These are phyloP conservation scores for Pseudomyrmex concolor DNA, from an alignment of 1,140 invertebrate species.

Conservation along the genomic window DNA sequence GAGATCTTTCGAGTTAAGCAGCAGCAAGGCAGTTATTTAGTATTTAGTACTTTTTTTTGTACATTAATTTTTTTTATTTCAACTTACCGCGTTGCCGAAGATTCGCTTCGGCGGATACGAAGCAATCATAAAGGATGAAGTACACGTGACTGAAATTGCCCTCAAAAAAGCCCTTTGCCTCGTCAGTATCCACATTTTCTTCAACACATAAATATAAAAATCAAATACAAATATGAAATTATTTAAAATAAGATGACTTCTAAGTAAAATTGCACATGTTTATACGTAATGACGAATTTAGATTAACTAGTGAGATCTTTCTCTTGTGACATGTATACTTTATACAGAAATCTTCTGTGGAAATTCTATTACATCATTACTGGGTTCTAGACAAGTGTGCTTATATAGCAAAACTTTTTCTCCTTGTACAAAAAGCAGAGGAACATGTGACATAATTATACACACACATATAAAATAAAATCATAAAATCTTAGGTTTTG, in stretches of 20 bases:
- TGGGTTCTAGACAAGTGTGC: constrained; percentile 11
- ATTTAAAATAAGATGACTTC: too few relatives aligned
- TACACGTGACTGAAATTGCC: constrained; percentile 97
- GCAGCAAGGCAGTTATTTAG: constrained; percentile 45
- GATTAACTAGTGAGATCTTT: neutral
- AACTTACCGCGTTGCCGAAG: constrained; percentile 94
- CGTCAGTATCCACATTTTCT: constrained; percentile 96
- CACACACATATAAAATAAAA: too few relatives aligned
- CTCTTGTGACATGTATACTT: neutral
- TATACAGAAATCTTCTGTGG: constrained; percentile 19
- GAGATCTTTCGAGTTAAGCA: constrained; percentile 27
- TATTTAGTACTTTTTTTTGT: constrained; percentile 26
- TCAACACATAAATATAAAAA: constrained; percentile 72
- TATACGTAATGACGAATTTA: neutral
- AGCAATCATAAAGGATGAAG: constrained; percentile 97
- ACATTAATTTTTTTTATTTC: neutral
- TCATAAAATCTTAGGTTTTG: too few relatives aligned
- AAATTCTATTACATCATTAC: constrained; percentile 51
- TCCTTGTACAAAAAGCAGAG: constrained; percentile 23
- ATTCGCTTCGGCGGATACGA: constrained; percentile 95
- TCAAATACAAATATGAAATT: neutral
- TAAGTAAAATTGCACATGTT: too few relatives aligned
- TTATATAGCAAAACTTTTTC: constrained; percentile 40
- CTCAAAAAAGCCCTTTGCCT: constrained; percentile 97
- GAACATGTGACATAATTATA: neutral